A percentile compares a stretch with the other conserved stretches of the same genome.
Conservation (phyloP, 2,888 invertebrate species). For the Anthophora plumipes region DNA sequence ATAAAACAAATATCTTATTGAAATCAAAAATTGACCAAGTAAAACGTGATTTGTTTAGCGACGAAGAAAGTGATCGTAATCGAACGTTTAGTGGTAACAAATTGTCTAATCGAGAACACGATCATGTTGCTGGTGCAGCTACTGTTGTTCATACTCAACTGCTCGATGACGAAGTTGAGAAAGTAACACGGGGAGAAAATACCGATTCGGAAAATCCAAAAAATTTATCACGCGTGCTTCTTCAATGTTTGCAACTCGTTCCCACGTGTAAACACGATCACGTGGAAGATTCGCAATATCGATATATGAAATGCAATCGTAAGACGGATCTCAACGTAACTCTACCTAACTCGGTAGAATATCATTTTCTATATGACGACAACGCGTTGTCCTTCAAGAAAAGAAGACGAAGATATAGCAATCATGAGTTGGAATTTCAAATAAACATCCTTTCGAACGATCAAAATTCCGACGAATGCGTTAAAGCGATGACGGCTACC, state of each 20-base stretch:
- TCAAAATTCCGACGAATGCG: slow-evolving; percentile 58
- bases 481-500: slow-evolving; percentile 72
- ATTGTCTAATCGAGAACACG: slow-evolving; percentile 4
- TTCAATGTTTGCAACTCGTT: slow-evolving; percentile 79
- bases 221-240: slow-evolving; percentile 75
- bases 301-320: slow-evolving; percentile 10
- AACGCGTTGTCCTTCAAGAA: slow-evolving; percentile 67
- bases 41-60: slow-evolving; percentile 81
- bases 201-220: slow-evolving; percentile 44
- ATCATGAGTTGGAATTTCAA: slow-evolving; percentile 72
- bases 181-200: background rate
- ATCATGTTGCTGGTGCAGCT: background rate
- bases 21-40: slow-evolving; percentile 79
- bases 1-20: slow-evolving; percentile 46
- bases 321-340: slow-evolving; percentile 33
- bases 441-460: slow-evolving; percentile 69
- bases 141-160: background rate
- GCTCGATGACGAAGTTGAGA: background rate
- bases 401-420: slow-evolving; percentile 75
- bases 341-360: slow-evolving; percentile 61
- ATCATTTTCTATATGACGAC: slow-evolving; percentile 77
- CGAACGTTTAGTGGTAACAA: slow-evolving; percentile 24
- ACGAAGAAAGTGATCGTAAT: slow-evolving; percentile 77
- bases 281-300: background rate
- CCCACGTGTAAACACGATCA: slow-evolving; percentile 67